A percentile compares a stretch with the other conserved stretches of the same genome.
These are phyloP conservation scores for Anolis apletophallus DNA, from an alignment of 2,797 vertebrate species.

Conservation along the genomic window DNA sequence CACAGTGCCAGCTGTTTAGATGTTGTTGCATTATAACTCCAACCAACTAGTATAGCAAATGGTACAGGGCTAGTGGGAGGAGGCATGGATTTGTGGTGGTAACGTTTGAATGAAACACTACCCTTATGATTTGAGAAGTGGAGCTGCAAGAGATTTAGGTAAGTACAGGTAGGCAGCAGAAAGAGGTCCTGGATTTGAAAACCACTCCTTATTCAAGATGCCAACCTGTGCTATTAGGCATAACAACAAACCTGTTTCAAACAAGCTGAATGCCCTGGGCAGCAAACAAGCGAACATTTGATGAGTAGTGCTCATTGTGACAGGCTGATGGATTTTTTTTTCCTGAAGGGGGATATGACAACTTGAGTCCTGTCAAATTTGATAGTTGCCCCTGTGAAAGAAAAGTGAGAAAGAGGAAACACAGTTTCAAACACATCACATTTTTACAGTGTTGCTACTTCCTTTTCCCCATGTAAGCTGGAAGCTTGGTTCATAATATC, in stretches of 20 bases:
- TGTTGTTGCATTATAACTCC: background rate
- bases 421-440: background rate
- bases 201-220: background rate
- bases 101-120: background rate
- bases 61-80: background rate
- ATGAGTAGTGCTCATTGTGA: background rate
- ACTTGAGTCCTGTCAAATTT: background rate
- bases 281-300: background rate
- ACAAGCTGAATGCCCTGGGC: background rate
- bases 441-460: constrained; percentile 14
- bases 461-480: constrained; percentile 39
- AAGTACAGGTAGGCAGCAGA: background rate
- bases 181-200: too few relatives aligned
- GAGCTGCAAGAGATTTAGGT: background rate
- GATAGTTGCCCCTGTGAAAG: constrained; percentile 44
- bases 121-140: background rate
- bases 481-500: constrained; percentile 42
- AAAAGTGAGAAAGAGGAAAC: constrained; percentile 70
- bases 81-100: background rate
- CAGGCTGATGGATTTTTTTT: constrained; percentile 12
- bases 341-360: background rate
- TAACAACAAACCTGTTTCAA: background rate
- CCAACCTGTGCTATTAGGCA: background rate
- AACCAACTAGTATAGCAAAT: background rate
- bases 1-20: background rate